Base-by-base conservation (phyloP, 1,140 invertebrate species). In the Tachypleus tridentatus region DNA sequence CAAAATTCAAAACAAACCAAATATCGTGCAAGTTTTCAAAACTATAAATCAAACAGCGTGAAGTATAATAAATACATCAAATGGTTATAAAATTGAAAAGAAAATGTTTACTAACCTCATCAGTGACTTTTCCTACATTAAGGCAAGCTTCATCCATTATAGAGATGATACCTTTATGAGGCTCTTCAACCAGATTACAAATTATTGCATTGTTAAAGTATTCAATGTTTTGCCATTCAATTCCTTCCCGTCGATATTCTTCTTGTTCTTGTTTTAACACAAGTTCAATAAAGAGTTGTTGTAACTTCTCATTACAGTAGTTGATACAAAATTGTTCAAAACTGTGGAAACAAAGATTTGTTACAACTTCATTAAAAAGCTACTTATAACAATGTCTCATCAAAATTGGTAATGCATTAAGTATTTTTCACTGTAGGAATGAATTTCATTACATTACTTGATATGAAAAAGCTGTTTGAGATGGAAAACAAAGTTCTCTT, bases 131-230 rank as follows among this genome's bases (percentile, higher is more conserved):
- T 9, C 91, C 92, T 0, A 92, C 91, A 58, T 90, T 80, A 5
- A 95, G 78, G 74, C 93, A 95, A 75, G 95, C 92, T 77, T 96
- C 93, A 73, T 96, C 91, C 81, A 96, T 85, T 69, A 96, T 93
- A 58, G 93, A 85, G 70, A 97, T 85, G 57, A 97, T 86, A 65
- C 93, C 93, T 77, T 90, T 88, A 75, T 91, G 91, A 51, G 85
- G 84, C 70, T 89, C 84, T 74, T 97, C 93, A 5, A 68, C 57
- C 4, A 66, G 56, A 56, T 51, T 56, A 60, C 75, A 76, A 52
- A 77, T 72, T 11, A 72, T 64, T 51, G 65, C 64, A 69, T 76
- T 77, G 57, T 71, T 72, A 47, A 72, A 82, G 74, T 79, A 84
- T 68, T 85, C 82, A 51, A 86, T 79, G 66, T 78, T 79, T 6